Base-by-base conservation (phyloP, 2,113 vertebrate genomes). In the Synchiropus splendidus region DNA sequence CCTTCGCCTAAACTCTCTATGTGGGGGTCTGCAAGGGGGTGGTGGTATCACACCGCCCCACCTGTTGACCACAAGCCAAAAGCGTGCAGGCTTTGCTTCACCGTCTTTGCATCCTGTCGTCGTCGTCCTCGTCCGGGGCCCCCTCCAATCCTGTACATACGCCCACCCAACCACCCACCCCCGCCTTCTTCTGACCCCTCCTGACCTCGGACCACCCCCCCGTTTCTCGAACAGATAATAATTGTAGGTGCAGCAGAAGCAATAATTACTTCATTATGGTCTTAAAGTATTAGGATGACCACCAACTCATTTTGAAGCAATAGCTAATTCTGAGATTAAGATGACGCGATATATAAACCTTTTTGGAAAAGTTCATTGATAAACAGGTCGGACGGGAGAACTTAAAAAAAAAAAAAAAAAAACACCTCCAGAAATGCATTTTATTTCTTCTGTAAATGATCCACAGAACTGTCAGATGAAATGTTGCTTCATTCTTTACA, bases 1-100 rank as follows among this genome's bases (percentile, higher is more conserved):
- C 72, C 77, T 31, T n/a, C n/a, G 40, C 45, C 42, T 79, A 71
- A 78, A 75, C 66, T 74, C 61, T 49, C 42, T 58, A 50, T 61
- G 46, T 40, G 68, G 66, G 49, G 63, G 52, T 58, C 61, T 59
- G 30, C 44, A 32, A 13, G 57, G 42, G 30, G 59, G 18, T 0
- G 6, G 38, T 8, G 5, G 18, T 0, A 3, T n/a, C n/a, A n/a
- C n/a, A n/a, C n/a, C n/a, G 33, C 14, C 51, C 80, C 78, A 78
- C 76, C 80, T 81, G 80, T 82, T 77, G 44, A 72, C 63, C 68
- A 54, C 54, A 42, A 56, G 45, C 66, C 39, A 51, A 37, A 64
- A 56, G 67, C 54, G 18, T 69, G 62, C 61, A 53, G 47, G 59
- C 54, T 42, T 62, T 39, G 21, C 42, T 44, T 3, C 18, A 45